Evolutionary conservation across 64 coral and sea anemone genomes (phyloP), one percentile per base, ranked within the genome.

Genomic region (Pachyseris speciosa): DNA sequence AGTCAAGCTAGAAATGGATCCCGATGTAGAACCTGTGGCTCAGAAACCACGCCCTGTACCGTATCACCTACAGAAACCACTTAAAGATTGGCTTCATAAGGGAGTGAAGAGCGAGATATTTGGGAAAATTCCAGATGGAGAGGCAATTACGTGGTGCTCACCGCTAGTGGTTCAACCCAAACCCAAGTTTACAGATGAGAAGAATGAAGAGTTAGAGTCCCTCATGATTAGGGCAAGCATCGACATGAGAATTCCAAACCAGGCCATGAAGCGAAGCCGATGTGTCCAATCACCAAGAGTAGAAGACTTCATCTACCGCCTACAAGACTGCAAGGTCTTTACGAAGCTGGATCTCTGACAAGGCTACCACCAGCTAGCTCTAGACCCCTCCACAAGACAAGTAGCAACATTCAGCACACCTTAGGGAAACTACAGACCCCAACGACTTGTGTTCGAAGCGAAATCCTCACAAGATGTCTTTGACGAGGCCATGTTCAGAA

Each of bases 221-320:
- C 86, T 75, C 5, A 95, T 91, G 87, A 91, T 95, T 2, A 90
- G 80, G 31, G 88, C 94, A 8, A 95, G 88, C 73, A 95, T 95
- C 1, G 87, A 95, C 72, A 95, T 86, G 93, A 45, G 85, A 57
- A 32, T 66, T 37, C 69, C 86, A 57, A 74, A 88, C 37, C 37
- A 24, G 22, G 69, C 72, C 63, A 85, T 69, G 87, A 78, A 94
- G 16, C 34, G 76, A 74, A 90, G 79, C 44, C 63, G 78, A n/a
- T 84, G 93, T 19, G 71, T 94, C 7, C 86, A 89, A n/a, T 39
- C 69, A 87, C 68, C 86, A 29, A 94, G 37, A 49, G 55, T 89
- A 1, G 78, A 84, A 16, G 93, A 90, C 65, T 90, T 90, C 74
- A 77, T 86, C 13, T 90, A 95, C 22, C 70, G 42, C 16, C 28